Evolutionary conservation across 1,140 invertebrate species (phyloP), one percentile per base, ranked within the genome.

Genomic region (Venustaconcha ellipsiformis): DNA sequence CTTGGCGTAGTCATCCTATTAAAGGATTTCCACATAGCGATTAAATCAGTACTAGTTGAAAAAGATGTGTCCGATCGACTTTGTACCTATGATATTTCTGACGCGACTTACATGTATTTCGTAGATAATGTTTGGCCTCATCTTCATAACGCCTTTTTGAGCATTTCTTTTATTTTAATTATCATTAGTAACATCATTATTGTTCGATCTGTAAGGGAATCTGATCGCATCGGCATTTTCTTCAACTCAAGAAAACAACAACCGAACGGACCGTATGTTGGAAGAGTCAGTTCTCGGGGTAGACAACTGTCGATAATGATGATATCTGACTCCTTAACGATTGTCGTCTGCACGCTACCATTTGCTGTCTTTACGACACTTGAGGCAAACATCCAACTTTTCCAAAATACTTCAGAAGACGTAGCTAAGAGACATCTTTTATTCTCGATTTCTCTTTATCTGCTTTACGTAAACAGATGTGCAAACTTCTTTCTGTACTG

Each of bases 121-220:
- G 81, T 74, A 75, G 57, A 72, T 14, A 58, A 73, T 4, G 67
- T 83, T 15, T 86, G 82, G 82, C 86, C 84, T 6, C 83, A 81
- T 73, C 58, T 83, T 55, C 86, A 87, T 71, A 80, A 82, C 66
- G 63, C 74, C 30, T 83, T 85, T 63, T 76, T 87, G 8, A 26
- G 82, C 37, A 55, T 80, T 18, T 82, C 78, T 37, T 87, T 86
- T 74, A 55, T 58, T 2, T 70, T 80, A 5, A 84, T 84, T 30
- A 81, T 83, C 55, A 65, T 81, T 48, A 83, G 88, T 67, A 90
- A 89, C 80, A 82, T 82, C 30, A 72, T 87, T 63, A 87, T 87
- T 48, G 78, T 82, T 1, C 69, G 74, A 59, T 74, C 79, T 73
- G 78, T 86, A 58, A 20, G 56, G 64, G 76, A 70, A 64, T n/a